phyloP scores from a whole-genome alignment of 1,140 invertebrate genomes.

The Cotesia vestalis region DNA sequence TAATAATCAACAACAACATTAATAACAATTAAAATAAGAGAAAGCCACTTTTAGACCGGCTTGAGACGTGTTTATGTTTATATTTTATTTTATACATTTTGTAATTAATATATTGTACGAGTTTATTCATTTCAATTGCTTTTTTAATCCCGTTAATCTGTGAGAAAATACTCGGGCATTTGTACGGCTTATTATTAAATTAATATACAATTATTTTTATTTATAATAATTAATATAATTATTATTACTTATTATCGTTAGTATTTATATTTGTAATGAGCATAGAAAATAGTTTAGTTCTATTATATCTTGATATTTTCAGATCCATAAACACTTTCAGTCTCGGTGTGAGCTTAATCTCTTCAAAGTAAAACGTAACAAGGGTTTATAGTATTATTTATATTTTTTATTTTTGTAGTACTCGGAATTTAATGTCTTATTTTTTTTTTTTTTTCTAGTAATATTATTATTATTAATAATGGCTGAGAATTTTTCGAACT shows the following conservation, averaged over 20 bases:
- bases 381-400: background rate
- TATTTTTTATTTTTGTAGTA: too few relatives aligned
- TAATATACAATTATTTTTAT: too few relatives aligned
- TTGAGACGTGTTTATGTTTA: conserved; percentile 26
- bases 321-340: conserved; percentile 24
- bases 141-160: background rate
- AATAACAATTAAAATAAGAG: conserved; percentile 35
- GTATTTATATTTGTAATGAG: conserved; percentile 25
- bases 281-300: conserved; percentile 18
- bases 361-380: conserved; percentile 21
- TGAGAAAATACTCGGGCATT: conserved; percentile 29
- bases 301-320: conserved; percentile 14
- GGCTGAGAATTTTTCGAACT: too few relatives aligned
- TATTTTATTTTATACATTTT: conserved; percentile 8
- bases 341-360: conserved; percentile 14
- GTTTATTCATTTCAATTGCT: conserved; percentile 8
- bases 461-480: too few relatives aligned
- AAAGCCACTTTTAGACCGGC: conserved; percentile 30
- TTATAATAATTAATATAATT: too few relatives aligned
- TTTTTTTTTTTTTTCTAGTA: too few relatives aligned
- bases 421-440: too few relatives aligned
- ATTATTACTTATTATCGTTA: too few relatives aligned
- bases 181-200: conserved; percentile 11
- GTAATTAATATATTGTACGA: conserved; percentile 1
- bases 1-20: conserved; percentile 40